Base-by-base conservation (phyloP, 2,797 vertebrate genomes). In the Anniella stebbinsi region DNA sequence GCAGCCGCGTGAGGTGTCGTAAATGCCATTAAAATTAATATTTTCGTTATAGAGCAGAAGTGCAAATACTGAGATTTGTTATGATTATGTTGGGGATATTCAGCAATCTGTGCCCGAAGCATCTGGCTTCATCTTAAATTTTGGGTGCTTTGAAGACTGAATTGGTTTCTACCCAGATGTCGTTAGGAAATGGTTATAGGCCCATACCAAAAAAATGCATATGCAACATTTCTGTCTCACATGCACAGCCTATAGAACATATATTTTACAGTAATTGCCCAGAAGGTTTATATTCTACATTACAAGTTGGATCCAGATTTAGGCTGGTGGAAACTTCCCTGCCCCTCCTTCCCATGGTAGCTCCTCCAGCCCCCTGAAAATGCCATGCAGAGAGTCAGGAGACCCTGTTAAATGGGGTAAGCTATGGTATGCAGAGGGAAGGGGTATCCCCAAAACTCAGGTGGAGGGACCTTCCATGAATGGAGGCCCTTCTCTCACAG, bases 21-120 rank as follows among this genome's bases (percentile, higher is more conserved):
- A 87, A 91, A 90, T 91, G 67, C 72, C 45, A 93, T 69, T 91
- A 88, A 93, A 91, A 88, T 91, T 88, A 93, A 63, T 94, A 66
- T 88, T 95, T 90, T 89, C 30, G 91, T 95, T 94, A 89, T 85
- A 45, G n/a, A 83, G 1, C 1, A 90, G 86, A 96, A 93, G 10
- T 48, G 94, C 45, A 82, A 92, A 88, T 69, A 77, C 6, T 89
- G 45, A 18, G 0, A 17, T 78, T 94, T 91, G 87, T 17, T 93
- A 41, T 89, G 36, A 83, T 89, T 21, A 2, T 41, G 21, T 75
- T 87, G 3, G 38, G 86, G 30, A 23, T 91, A 76, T 92, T 95
- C 82, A 91, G 28, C 9, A 86, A 21, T 36, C 30, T 86, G 36
- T 88, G 72, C 77, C 1, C 0, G 0, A 75, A 93, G 87, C 4